Percentiles rank a stretch among this genome's conserved stretches.
Conservation (phyloP, 2,888 invertebrate genomes). For the Pandemis cinnamomeana region DNA sequence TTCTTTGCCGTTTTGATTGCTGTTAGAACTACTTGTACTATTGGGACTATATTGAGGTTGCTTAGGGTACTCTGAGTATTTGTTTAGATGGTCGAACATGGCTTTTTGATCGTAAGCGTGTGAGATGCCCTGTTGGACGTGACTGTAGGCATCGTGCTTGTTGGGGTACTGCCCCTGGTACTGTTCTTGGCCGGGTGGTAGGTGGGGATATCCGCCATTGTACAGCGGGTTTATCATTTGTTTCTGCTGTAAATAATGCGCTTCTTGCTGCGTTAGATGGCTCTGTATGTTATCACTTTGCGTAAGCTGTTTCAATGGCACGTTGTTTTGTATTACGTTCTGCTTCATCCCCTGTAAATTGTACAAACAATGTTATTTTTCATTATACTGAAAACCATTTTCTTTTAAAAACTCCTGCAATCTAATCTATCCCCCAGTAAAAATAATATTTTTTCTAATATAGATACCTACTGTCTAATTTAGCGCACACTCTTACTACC, state of each 20-base stretch:
- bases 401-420: no score
- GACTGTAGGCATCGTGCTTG: slow-evolving; percentile 72
- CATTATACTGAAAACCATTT: no score
- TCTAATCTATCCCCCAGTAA: neutral
- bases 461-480: no score
- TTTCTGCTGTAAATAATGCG: slow-evolving; percentile 82
- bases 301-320: slow-evolving; percentile 82
- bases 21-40: slow-evolving; percentile 80
- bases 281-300: slow-evolving; percentile 79
- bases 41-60: slow-evolving; percentile 85
- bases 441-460: no score
- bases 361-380: neutral
- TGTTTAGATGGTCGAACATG: slow-evolving; percentile 75
- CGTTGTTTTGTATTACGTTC: slow-evolving; percentile 79
- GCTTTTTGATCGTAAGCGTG: slow-evolving; percentile 79
- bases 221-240: slow-evolving; percentile 80
- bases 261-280: slow-evolving; percentile 79
- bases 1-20: slow-evolving; percentile 79
- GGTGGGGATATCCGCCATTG: slow-evolving; percentile 72
- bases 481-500: no score
- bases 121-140: slow-evolving; percentile 78
- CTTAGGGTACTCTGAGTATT: slow-evolving; percentile 80
- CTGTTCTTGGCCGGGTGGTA: slow-evolving; percentile 71
- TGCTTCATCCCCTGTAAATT: slow-evolving; percentile 74
- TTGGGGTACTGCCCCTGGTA: slow-evolving; percentile 73